phyloP scores from a whole-genome alignment of 1,140 invertebrate species.

The Drosophila auraria region DNA sequence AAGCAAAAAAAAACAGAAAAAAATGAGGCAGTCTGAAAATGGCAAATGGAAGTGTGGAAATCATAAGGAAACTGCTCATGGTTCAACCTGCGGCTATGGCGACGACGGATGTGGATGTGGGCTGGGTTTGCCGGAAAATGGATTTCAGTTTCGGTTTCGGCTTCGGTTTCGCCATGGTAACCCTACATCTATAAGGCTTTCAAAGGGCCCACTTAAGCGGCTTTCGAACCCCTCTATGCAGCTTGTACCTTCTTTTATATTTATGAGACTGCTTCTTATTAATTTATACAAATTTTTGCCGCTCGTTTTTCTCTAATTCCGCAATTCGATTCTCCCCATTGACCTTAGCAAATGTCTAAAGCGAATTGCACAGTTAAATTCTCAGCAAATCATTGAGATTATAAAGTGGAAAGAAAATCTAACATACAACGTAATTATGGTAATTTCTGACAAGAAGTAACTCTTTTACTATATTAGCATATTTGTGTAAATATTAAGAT shows the following conservation, averaged over 20 bases:
- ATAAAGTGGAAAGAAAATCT: not conserved
- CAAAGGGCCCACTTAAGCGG: conserved; percentile 2
- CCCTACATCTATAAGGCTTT: conserved; percentile 1
- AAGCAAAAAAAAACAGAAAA: not conserved
- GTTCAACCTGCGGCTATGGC: conserved; percentile 13
- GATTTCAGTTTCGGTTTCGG: conserved; percentile 15
- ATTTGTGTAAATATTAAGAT: not conserved
- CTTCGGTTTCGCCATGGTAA: conserved; percentile 9
- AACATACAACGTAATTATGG: not conserved
- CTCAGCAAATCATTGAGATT: not conserved
- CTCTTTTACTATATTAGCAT: not conserved
- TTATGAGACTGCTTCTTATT: not conserved
- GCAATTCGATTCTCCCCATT: conserved; percentile 11
- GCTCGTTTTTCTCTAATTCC: conserved; percentile 4
- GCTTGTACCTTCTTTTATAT: not conserved
- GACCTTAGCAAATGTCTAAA: conserved; percentile 18
- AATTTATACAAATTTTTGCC: conserved; percentile 5
- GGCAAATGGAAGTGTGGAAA: conserved; percentile 34
- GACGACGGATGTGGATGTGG: conserved; percentile 9
- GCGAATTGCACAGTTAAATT: not conserved
- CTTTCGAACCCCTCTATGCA: conserved; percentile 15
- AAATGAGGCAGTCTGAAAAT: conserved; percentile 6
- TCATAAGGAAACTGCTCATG: conserved; percentile 16
- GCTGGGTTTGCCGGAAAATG: conserved; percentile 18
- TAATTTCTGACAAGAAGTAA: not conserved